These are phyloP conservation scores for Cheilosia urbana DNA, from an alignment of 2,888 invertebrate species.

Conservation along the genomic window DNA sequence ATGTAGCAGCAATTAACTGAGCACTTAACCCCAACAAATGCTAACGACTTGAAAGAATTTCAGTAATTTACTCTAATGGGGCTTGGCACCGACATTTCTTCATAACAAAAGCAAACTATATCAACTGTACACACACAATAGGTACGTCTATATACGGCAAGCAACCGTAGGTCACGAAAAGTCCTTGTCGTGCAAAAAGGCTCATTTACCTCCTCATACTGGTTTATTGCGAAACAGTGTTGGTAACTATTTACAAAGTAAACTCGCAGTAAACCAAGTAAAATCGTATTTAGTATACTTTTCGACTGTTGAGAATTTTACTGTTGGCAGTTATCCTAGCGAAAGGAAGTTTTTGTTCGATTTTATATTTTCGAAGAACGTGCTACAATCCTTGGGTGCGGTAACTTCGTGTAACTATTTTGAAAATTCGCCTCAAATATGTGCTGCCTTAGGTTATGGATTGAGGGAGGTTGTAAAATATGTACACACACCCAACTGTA, in stretches of 20 bases:
- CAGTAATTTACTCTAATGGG: slow-evolving; percentile 15
- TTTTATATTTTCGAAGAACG: too few species aligned
- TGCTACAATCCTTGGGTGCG: too few species aligned
- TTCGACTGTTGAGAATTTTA: background rate
- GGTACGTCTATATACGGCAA: background rate
- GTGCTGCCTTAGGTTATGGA: too few species aligned
- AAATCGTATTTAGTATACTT: too few species aligned
- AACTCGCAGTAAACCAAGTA: too few species aligned
- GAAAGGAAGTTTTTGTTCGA: too few species aligned
- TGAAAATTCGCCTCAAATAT: too few species aligned
- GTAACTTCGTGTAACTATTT: too few species aligned
- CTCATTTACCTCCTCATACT: slow-evolving; percentile 1
- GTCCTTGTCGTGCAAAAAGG: slow-evolving; percentile 12
- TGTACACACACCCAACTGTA: too few species aligned
- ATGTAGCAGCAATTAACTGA: slow-evolving; percentile 10
- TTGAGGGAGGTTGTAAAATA: too few species aligned
- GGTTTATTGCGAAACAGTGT: background rate
- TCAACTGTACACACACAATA: background rate
- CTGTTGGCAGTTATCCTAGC: background rate
- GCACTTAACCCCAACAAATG: slow-evolving; percentile 38
- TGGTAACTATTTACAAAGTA: background rate
- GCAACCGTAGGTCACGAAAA: slow-evolving; percentile 29
- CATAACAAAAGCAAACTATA: background rate
- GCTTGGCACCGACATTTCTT: slow-evolving; percentile 10
- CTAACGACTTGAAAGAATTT: slow-evolving; percentile 14